Conservation (phyloP, 2,113 vertebrate genomes). For the Labrus mixtus region DNA sequence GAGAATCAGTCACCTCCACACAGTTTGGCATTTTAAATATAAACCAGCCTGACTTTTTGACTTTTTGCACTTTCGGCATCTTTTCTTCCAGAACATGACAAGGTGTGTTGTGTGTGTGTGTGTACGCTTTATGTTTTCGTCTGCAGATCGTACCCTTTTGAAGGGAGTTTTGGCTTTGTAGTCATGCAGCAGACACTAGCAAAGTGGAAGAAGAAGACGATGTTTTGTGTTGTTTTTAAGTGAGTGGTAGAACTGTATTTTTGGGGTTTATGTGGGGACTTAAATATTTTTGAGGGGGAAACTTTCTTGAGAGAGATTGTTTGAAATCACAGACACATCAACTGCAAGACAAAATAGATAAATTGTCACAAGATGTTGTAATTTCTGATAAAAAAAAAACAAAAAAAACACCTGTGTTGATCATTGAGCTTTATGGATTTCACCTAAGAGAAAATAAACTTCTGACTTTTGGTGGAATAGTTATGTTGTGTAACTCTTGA, state of each 20-base stretch:
- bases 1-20: constrained; percentile 29
- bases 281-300: background rate
- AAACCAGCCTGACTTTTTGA: constrained; percentile 14
- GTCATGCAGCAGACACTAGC: constrained; percentile 27
- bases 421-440: constrained; percentile 9
- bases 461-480: background rate
- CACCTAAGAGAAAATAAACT: constrained; percentile 12
- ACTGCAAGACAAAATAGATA: background rate
- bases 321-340: no score
- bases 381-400: no score
- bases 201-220: background rate
- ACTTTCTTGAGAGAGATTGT: background rate
- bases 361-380: no score
- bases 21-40: background rate
- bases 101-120: constrained; percentile 3
- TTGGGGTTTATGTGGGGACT: background rate
- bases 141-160: constrained; percentile 3
- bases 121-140: background rate
- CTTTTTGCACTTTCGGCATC: constrained; percentile 27
- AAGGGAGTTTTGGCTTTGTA: constrained; percentile 26
- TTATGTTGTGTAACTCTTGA: constrained; percentile 35
- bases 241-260: background rate
- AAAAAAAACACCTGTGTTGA: no score
- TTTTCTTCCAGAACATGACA: constrained; percentile 19
- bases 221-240: constrained; percentile 2